Evolutionary conservation across 2,888 invertebrate species (phyloP).

Genomic region (Drosophila kokeensis): DNA sequence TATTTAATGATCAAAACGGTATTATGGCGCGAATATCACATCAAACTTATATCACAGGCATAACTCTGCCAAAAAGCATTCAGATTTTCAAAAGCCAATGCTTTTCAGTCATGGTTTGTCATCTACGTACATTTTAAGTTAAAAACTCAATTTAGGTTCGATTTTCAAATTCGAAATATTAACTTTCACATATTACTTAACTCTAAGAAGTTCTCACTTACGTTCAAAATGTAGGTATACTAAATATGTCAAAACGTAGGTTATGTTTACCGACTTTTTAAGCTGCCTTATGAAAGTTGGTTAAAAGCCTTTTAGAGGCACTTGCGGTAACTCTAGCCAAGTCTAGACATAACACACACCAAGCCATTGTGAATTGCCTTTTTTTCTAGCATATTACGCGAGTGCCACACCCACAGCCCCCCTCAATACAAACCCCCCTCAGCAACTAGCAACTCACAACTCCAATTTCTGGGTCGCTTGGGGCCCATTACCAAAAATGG

Average conservation of each 20-base stretch:
- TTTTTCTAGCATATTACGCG: slow-evolving; percentile 39
- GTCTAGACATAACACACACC: slow-evolving; percentile 45
- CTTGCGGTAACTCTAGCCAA: slow-evolving; percentile 1
- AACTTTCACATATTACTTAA: neutral
- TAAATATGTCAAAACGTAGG: slow-evolving; percentile 1
- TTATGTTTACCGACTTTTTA: neutral
- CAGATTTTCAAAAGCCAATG: too few species aligned
- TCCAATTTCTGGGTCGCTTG: slow-evolving; percentile 39
- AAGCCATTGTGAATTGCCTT: slow-evolving; percentile 32
- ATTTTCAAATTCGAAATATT: neutral
- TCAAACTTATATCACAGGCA: neutral
- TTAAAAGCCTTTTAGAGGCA: slow-evolving; percentile 3
- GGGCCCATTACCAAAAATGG: slow-evolving; percentile 71
- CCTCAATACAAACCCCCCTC: neutral
- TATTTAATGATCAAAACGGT: too few species aligned
- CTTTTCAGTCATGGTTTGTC: too few species aligned
- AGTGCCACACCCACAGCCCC: slow-evolving; percentile 4
- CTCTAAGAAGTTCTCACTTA: neutral
- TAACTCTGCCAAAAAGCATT: rapidly evolving
- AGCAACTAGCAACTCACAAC: neutral
- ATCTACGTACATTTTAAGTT: too few species aligned
- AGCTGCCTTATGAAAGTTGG: slow-evolving; percentile 3
- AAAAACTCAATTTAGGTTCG: neutral
- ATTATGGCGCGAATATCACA: too few species aligned
- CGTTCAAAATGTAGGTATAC: neutral